Evolutionary conservation across 2,113 vertebrate genomes (phyloP).

Genomic region (Neolamprologus falcicula): DNA sequence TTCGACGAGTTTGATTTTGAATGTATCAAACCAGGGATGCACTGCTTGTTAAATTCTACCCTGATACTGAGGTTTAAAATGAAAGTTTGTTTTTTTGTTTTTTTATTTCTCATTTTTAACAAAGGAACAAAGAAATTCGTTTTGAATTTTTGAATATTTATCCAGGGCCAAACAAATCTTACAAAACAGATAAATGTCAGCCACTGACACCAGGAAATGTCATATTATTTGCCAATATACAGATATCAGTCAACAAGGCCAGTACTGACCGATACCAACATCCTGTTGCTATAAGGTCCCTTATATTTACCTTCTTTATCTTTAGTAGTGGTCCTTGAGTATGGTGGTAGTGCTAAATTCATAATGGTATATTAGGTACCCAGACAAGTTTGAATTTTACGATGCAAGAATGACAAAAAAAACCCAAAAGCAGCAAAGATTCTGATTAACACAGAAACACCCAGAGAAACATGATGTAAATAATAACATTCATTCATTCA

Average conservation of each 20-base stretch:
- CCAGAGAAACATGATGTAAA: neutral
- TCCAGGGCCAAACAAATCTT: neutral
- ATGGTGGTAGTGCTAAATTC: neutral
- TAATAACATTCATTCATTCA: neutral
- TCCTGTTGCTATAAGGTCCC: neutral
- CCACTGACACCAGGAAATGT: neutral
- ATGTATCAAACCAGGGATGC: neutral
- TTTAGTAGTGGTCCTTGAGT: neutral
- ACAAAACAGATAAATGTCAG: neutral
- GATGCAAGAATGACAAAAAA: neutral
- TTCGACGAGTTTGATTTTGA: neutral
- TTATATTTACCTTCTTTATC: neutral
- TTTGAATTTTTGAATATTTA: neutral
- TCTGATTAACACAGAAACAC: neutral
- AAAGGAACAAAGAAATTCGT: neutral
- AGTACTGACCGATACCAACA: neutral
- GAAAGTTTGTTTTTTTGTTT: neutral
- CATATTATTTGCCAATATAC: neutral
- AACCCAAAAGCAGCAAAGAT: accelerated
- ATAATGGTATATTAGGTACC: neutral
- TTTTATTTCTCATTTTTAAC: neutral
- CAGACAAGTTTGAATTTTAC: neutral
- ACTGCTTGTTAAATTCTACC: neutral
- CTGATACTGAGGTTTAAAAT: neutral
- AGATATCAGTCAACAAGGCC: neutral